Base-by-base conservation (phyloP, 2,113 vertebrate species). In the Phoenicopterus ruber region DNA sequence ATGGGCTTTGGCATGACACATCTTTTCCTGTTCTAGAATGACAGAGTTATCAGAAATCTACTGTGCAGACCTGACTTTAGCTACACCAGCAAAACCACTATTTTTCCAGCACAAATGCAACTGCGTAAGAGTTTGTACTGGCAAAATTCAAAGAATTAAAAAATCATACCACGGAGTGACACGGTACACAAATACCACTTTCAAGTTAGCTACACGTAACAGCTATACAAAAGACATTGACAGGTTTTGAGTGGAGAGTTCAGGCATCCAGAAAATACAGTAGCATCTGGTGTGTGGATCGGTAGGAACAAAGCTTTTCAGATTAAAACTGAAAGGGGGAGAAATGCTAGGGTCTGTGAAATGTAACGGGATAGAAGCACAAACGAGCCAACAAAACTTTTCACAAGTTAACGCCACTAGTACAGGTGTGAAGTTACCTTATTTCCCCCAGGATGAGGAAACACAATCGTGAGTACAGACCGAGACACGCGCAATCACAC, bases 171-270 rank as follows among this genome's bases (percentile, higher is more conserved):
- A 9, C 0, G 1, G 24, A 38, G 21, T 2, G 44, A 46, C 38
- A 15, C 0, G 31, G 54, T 17, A 50, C 71, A 52, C 58, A 85
- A 57, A 77, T 14, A n/a, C 57, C 69, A 25, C 46, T 61, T 77
- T 22, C 6, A 21, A 47, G 72, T 7, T 21, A 85, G 52, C 47
- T 29, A 14, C 77, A 63, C 0, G 2, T 11, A 52, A 21, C 0
- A 80, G 61, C 70, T 25, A 25, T 12, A 80, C 82, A 36, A 58
- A 69, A 81, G 83, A 25, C 94, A 77, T 1, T 6, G 25, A 31
- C 81, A 91, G 71, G 76, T 59, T 86, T 79, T 61, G 91, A 95
- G 77, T 19, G 76, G 76, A 86, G 77, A 70, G 84, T 65, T 86
- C 84, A 59, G 82, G 59, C 63, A 72, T 36, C 73, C 82, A 82